These are phyloP conservation scores for Pseudomugil gertrudae DNA, from an alignment of 2,797 vertebrate species.

Conservation along the genomic window DNA sequence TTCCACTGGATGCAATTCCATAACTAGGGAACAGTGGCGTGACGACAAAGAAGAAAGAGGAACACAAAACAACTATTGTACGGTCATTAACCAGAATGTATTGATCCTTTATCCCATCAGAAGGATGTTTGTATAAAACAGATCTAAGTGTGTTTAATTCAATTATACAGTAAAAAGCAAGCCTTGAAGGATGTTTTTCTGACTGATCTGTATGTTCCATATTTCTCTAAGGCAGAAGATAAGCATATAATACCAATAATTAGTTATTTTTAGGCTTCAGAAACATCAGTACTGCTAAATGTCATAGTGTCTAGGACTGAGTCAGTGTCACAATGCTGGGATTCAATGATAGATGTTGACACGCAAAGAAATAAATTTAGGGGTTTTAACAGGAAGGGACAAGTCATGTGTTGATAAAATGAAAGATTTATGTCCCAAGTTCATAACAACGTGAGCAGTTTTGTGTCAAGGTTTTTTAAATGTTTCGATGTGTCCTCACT, in stretches of 20 bases:
- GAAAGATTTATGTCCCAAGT: not conserved
- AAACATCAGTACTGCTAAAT: slow-evolving; percentile 10
- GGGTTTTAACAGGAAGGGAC: not conserved
- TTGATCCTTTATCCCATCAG: slow-evolving; percentile 25
- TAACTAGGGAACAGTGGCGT: slow-evolving; percentile 41
- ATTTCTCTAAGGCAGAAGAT: slow-evolving; percentile 21
- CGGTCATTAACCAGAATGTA: slow-evolving; percentile 23
- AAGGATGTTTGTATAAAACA: slow-evolving; percentile 21
- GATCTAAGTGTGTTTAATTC: slow-evolving; percentile 31
- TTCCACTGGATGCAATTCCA: slow-evolving; percentile 44
- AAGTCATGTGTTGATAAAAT: not conserved
- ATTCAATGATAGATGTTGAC: slow-evolving; percentile 29
- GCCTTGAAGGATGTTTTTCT: slow-evolving; percentile 6
- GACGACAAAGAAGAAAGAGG: slow-evolving; percentile 6
- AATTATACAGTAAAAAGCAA: slow-evolving; percentile 27
- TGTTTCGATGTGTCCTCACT: no score
- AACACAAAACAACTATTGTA: slow-evolving; percentile 18
- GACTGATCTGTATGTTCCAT: slow-evolving; percentile 1
- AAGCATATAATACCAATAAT: slow-evolving; percentile 25
- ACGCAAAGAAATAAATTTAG: slow-evolving; percentile 1
- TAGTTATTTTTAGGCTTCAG: slow-evolving; percentile 35
- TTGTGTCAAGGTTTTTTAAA: no score
- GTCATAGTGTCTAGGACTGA: slow-evolving; percentile 18
- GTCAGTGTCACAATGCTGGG: slow-evolving; percentile 18
- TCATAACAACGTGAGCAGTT: no score